Evolutionary conservation across 2,113 vertebrate species (phyloP), one percentile per base, ranked within the genome.

Genomic region (Aspiorhynchus laticeps): DNA sequence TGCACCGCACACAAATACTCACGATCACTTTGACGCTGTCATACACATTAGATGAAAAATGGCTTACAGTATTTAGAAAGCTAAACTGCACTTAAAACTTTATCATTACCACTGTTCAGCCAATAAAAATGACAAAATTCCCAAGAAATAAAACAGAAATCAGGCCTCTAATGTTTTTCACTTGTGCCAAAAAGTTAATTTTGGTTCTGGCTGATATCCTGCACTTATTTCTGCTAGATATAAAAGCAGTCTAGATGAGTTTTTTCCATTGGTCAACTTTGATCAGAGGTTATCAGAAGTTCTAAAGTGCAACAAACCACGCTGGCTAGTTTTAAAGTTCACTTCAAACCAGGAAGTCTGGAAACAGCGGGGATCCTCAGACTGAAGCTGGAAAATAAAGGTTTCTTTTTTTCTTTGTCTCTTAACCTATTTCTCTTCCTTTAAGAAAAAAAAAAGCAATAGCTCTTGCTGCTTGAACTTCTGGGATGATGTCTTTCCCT

Each of bases 261-360:
- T n/a, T 61, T 61, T 65, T 65, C 11, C 75, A 24, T n/a, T 67
- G 24, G 11, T 85, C 17, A 75, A 73, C 24, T 81, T 63, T 41
- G 19, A n/a, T 83, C 71, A 46, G 79, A 46, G 61, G 46, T 65
- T 83, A 80, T 86, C 86, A 78, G 59, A 85, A 92, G 91, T 88
- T 82, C 88, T 87, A 33, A 82, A 80, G 84, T 17, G 79, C 82
- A 67, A 77, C 56, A 24, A 61, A 77, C 71, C 78, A 86, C 59
- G 53, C 71, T 51, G 84, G 78, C 76, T 80, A n/a, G 88, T 87
- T 86, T 87, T 89, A 91, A 89, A 90, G 89, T 90, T 85, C 88
- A 89, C 31, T 89, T 87, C 33, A 46, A 86, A 81, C 77, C 90
- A 89, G 86, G 87, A 86, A 88, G 83, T 77, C 80, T 71, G 79